A percentile compares a stretch with the other conserved stretches of the same genome.
Evolutionary conservation across 2,888 invertebrate species (phyloP).

Genomic region (Leptogaster cylindrica): DNA sequence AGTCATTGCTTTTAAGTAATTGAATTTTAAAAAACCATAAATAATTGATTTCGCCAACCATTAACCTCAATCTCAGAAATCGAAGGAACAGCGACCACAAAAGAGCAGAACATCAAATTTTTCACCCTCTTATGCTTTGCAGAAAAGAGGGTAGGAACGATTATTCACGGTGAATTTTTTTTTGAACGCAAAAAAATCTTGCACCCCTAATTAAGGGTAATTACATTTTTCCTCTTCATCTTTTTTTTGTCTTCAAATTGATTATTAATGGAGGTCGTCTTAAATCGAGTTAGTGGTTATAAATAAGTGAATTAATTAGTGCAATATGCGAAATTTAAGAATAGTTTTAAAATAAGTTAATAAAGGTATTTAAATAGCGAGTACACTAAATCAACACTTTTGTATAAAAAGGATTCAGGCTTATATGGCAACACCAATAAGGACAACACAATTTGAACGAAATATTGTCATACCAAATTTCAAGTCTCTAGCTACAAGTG

Average conservation of each 20-base stretch:
- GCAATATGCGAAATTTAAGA: too few relatives aligned
- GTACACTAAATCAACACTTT: too few relatives aligned
- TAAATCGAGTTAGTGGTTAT: slow-evolving; percentile 25
- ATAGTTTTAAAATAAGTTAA: too few relatives aligned
- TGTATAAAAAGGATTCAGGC: too few relatives aligned
- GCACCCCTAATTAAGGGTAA: slow-evolving; percentile 37
- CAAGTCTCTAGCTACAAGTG: too few relatives aligned
- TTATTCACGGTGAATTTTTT: slow-evolving; percentile 33
- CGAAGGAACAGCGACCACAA: slow-evolving; percentile 13
- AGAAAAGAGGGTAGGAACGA: slow-evolving; percentile 3
- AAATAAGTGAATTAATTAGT: too few relatives aligned
- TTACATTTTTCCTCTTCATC: slow-evolving; percentile 36
- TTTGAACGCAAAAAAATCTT: slow-evolving; percentile 25
- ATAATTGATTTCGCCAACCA: slow-evolving; percentile 40
- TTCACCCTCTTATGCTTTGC: slow-evolving; percentile 12
- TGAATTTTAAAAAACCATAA: slow-evolving; percentile 36
- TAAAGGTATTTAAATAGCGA: too few relatives aligned
- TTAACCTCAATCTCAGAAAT: slow-evolving; percentile 29
- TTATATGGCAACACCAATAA: too few relatives aligned
- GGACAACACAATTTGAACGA: too few relatives aligned
- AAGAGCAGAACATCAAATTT: slow-evolving; percentile 14
- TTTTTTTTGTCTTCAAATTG: slow-evolving; percentile 35
- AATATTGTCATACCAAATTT: too few relatives aligned
- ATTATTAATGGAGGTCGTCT: slow-evolving; percentile 35
- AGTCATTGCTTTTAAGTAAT: slow-evolving; percentile 28